phyloP scores from a whole-genome alignment of 2,797 vertebrate species.

The Danio aesculapii region DNA sequence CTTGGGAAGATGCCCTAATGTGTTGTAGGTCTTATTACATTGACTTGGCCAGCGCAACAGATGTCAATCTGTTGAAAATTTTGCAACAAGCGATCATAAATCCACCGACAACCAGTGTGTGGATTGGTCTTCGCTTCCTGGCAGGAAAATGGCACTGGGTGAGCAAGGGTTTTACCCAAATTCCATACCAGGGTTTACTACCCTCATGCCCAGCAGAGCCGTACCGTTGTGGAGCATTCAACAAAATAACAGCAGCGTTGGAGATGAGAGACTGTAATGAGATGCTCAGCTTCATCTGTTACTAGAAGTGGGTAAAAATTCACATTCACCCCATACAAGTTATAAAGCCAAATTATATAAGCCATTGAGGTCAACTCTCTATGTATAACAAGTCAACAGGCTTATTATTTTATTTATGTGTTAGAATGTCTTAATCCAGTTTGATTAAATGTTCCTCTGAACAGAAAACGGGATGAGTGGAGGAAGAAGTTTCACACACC shows the following conservation, averaged over 20 bases:
- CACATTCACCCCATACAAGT: neutral
- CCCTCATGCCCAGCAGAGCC: conserved; percentile 8
- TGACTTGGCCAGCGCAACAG: conserved; percentile 31
- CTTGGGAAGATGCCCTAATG: conserved; percentile 37
- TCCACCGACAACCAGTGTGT: neutral
- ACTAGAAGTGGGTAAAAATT: neutral
- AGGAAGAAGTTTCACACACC: conserved; percentile 5
- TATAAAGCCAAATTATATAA: neutral
- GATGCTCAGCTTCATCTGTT: conserved; percentile 30
- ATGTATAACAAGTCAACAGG: neutral
- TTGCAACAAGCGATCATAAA: neutral
- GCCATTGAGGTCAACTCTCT: neutral
- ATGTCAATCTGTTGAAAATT: neutral
- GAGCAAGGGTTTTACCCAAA: neutral
- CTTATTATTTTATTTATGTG: neutral
- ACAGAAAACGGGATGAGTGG: neutral
- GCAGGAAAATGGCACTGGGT: conserved; percentile 35
- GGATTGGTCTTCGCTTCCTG: conserved; percentile 30
- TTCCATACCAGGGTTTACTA: neutral
- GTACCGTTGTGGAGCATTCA: conserved; percentile 14
- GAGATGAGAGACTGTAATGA: conserved; percentile 31
- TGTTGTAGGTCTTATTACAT: neutral
- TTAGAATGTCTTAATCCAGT: neutral
- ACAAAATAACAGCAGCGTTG: neutral
- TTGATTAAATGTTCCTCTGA: neutral